Percentiles rank a stretch among this genome's conserved stretches.
These are phyloP conservation scores for Onchidella celtica DNA, from an alignment of 2,888 invertebrate genomes.

Conservation along the genomic window DNA sequence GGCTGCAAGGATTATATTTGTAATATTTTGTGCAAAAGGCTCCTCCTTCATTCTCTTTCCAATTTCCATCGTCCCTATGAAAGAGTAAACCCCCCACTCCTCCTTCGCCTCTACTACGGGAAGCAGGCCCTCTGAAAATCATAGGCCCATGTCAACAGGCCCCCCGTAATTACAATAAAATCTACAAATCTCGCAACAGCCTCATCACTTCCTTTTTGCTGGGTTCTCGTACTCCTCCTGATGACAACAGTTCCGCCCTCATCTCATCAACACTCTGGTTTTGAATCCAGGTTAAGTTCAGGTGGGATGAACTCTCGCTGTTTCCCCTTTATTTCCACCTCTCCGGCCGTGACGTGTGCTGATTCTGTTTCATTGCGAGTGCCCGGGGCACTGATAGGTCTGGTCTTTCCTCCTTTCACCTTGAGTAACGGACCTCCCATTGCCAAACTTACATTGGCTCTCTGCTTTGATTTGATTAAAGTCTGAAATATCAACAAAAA, in stretches of 20 bases:
- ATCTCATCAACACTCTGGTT: conserved; percentile 62
- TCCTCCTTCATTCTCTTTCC: no score
- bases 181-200: neutral
- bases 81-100: no score
- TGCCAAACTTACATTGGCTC: conserved; percentile 71
- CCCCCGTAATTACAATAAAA: neutral
- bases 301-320: conserved; percentile 58
- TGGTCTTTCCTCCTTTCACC: conserved; percentile 60
- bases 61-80: no score
- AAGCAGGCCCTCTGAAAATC: no score
- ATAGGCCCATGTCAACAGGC: neutral
- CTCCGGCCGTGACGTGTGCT: conserved; percentile 68
- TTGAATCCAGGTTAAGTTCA: conserved; percentile 58
- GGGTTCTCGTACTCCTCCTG: neutral
- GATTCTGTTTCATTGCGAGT: conserved; percentile 63
- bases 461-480: conserved; percentile 70
- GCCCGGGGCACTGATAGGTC: conserved; percentile 75
- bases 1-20: no score
- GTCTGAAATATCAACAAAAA: conserved; percentile 58
- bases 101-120: no score
- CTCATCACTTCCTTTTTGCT: neutral
- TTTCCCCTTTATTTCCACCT: conserved; percentile 61
- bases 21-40: no score
- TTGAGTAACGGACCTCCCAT: conserved; percentile 48
- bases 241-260: conserved; percentile 56